Conservation (phyloP, 2,888 invertebrate genomes). For the Apodemia hepburni region DNA sequence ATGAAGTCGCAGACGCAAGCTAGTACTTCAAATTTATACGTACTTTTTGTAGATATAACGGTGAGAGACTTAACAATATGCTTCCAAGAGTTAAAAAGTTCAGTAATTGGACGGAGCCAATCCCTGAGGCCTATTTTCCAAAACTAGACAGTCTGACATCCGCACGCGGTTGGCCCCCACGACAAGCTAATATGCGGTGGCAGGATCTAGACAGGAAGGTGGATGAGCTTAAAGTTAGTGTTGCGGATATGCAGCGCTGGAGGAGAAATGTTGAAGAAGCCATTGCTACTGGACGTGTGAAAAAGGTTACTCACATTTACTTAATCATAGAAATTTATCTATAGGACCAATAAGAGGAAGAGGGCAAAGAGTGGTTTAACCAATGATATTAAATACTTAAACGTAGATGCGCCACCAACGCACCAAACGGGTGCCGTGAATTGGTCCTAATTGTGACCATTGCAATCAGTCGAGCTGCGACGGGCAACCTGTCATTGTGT, state of each 20-base stretch:
- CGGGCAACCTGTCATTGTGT: no score
- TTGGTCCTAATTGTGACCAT: no score
- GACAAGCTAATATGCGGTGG: slow-evolving; percentile 81
- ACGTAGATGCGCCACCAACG: no score
- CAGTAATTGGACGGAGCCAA: slow-evolving; percentile 84
- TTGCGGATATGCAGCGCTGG: slow-evolving; percentile 87
- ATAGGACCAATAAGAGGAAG: no score
- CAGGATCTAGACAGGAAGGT: slow-evolving; percentile 83
- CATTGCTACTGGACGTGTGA: slow-evolving; percentile 84
- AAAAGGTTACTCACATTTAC: slow-evolving; percentile 61
- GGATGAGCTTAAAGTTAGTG: slow-evolving; percentile 80
- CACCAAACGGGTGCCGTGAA: no score
- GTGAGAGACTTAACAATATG: slow-evolving; percentile 87
- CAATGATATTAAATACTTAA: no score
- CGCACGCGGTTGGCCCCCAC: slow-evolving; percentile 87
- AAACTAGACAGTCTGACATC: slow-evolving; percentile 87
- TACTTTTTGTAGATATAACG: slow-evolving; percentile 82
- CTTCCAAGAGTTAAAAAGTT: slow-evolving; percentile 83
- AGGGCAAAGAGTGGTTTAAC: no score
- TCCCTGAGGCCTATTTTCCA: slow-evolving; percentile 90
- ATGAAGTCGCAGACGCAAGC: no score
- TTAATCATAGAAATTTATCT: no score
- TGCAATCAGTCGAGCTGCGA: no score
- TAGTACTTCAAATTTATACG: no score
- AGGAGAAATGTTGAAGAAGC: slow-evolving; percentile 86